Base-by-base conservation (phyloP, 1,140 invertebrate genomes). In the Bicyclus anynana region DNA sequence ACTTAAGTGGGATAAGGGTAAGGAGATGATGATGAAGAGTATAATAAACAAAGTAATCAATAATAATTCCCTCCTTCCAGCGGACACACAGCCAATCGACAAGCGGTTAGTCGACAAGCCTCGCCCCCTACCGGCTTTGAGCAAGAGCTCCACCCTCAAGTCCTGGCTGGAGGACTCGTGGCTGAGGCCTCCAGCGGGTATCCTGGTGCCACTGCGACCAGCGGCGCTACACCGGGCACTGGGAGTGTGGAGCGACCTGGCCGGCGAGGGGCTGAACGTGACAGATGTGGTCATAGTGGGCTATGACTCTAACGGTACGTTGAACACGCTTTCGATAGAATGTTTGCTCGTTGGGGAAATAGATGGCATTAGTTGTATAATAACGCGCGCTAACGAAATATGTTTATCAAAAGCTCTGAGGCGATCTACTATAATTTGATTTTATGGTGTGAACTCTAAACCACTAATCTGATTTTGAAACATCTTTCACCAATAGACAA, bases 161-260 rank as follows among this genome's bases (percentile, higher is more conserved):
- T 80, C 82, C 51, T 91, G 90, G 72, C 74, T 92, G 10, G 89
- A 91, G 60, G 91, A 91, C 81, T 78, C 89, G 0, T 91, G 91
- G 70, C 81, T 91, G 1, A 77, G 91, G 9, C 87, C 90, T 51
- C 91, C 91, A 0, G 72, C 90, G 9, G 91, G 90, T 0, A 77
- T 91, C 27, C 86, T 44, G 37, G 89, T 91, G 23, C 91, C 84
- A 51, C 73, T 64, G 67, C 74, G 58, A 59, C 80, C 83, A 0
- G 76, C 81, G 29, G 89, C 89, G 0, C 58, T 91, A 61, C 76
- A 71, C 10, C 84, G 89, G 29, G 84, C 90, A 0, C 77, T 90
- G 50, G 84, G 84, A 0, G 77, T 91, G 0, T 91, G 90, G 76
- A 88, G 84, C 20, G 87, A 89, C 33, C 49, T 80, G 2, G 72